These are phyloP conservation scores for Listrodromus nycthemerus DNA, from an alignment of 2,888 invertebrate species.

Conservation along the genomic window DNA sequence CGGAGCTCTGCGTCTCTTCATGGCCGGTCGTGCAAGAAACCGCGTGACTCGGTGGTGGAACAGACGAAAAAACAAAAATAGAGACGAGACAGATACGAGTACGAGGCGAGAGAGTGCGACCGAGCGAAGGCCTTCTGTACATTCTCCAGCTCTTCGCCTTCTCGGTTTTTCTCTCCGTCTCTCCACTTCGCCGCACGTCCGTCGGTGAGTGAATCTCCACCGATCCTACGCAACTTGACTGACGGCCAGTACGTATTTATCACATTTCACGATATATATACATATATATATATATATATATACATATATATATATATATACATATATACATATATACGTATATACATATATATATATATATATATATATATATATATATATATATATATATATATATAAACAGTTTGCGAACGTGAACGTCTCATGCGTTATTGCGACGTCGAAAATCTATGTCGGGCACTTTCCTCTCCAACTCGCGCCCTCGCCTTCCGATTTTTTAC, in stretches of 20 bases:
- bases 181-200: slow-evolving; percentile 31
- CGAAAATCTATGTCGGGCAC: background rate
- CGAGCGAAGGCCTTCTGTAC: slow-evolving; percentile 71
- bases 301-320: too few relatives aligned
- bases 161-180: slow-evolving; percentile 41
- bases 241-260: slow-evolving; percentile 62
- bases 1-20: slow-evolving; percentile 23
- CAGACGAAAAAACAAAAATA: slow-evolving; percentile 18
- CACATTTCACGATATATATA: slow-evolving; percentile 26
- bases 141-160: slow-evolving; percentile 70
- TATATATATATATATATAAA: slow-evolving; percentile 22
- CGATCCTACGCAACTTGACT: slow-evolving; percentile 60
- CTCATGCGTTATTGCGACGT: slow-evolving; percentile 1
- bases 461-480: too few relatives aligned
- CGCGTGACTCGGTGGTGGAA: slow-evolving; percentile 46
- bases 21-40: slow-evolving; percentile 44
- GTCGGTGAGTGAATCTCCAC: slow-evolving; percentile 67
- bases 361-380: slow-evolving; percentile 23
- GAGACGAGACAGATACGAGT: slow-evolving; percentile 54
- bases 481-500: too few relatives aligned
- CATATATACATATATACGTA: too few relatives aligned
- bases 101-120: slow-evolving; percentile 55
- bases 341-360: slow-evolving; percentile 22
- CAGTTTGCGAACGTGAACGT: slow-evolving; percentile 16
- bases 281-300: too few relatives aligned